Evolutionary conservation across 2,888 invertebrate genomes (phyloP), one percentile per base, ranked within the genome.

Genomic region (Tipula unca): DNA sequence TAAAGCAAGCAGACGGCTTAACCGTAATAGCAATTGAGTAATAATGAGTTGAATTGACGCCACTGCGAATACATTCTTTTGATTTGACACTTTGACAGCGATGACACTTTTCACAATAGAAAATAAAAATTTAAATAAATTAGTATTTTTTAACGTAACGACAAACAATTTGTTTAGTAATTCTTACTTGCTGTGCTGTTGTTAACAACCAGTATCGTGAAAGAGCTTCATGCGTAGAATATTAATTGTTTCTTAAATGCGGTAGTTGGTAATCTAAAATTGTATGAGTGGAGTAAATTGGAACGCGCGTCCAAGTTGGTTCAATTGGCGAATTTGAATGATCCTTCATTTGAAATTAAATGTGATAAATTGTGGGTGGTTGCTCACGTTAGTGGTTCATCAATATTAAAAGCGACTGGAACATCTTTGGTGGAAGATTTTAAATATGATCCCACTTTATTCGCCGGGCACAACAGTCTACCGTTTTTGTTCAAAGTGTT

Each of bases 291-390:
- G 99, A 98, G 99, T 0, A 98, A 96, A 91, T 88, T 92, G 69
- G 98, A 98, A 0, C 89, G 88, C 0, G 90, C 93, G 0, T 98
- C 98, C 89, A 93, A 93, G 87, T 98, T 98, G 0, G 97, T 97
- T 0, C 92, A 93, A 87, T 91, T 98, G 54, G 90, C 94, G 29
- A 92, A 93, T 87, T 92, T 93, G 87, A 93, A 93, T 54, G 92
- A 94, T 88, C 90, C 92, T 0, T 91, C 92, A 20, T 93, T 94
- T 87, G 88, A 88, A 29, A 91, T 96, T 13, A 93, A 95, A 0
- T 98, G 98, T 90, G 97, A 98, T 1, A 98, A 99, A 92, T 90
- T 99, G 86, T 99, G 99, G 99, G 97, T 99, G 96, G 99, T 99
- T 0, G 98, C 98, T 0, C 99, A 99, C 90, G 93, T 95, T 0